Base-by-base conservation (phyloP, 2,888 invertebrate species). In the Caenorhabditis sinica region DNA sequence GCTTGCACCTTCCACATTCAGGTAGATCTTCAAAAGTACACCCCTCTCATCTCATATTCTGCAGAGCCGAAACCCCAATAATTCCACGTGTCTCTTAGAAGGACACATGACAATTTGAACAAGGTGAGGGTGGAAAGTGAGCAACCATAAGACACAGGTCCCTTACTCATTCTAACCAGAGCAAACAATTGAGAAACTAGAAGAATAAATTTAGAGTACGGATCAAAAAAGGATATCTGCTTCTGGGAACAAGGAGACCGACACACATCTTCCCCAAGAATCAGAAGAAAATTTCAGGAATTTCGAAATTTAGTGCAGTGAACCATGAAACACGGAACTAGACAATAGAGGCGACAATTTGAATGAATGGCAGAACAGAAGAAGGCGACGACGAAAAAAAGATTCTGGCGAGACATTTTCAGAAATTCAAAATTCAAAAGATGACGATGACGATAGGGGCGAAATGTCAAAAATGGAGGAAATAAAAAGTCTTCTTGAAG, bases 241-340 rank as follows among this genome's bases (percentile, higher is more conserved):
- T 49, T 49, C 49, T 49, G n/a, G n/a, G 20, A 49, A 49, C 8
- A 49, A 20, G 49, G 49, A 49, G n/a, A 20, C 20, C 17, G 56
- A 28, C 28, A 56, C 9, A 28, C 25, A 33, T 36, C 33, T 36
- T 9, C 33, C 9, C 9, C 9, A 9, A 11, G 40, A 58, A 17
- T n/a, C 58, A 17, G 28, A 4, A 11, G n/a, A n/a, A n/a, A 61
- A 61, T 36, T 33, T 36, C 25, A 43, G 13, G 40, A 13, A 61
- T 45, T 66, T 66, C 33, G 23, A 43, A 49, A 49, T 30, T 66
- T 49, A n/a, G 25, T 66, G 66, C 66, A n/a, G 25, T 66, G 66
- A 49, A 66, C 49, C 66, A 65, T 65, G 6, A 65, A 65, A 65
- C 66, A 66, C 66, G 66, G 66, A 66, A 66, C 66, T 49, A 66